Base-by-base conservation (phyloP, 2,888 invertebrate genomes). In the Clusia tigrina region DNA sequence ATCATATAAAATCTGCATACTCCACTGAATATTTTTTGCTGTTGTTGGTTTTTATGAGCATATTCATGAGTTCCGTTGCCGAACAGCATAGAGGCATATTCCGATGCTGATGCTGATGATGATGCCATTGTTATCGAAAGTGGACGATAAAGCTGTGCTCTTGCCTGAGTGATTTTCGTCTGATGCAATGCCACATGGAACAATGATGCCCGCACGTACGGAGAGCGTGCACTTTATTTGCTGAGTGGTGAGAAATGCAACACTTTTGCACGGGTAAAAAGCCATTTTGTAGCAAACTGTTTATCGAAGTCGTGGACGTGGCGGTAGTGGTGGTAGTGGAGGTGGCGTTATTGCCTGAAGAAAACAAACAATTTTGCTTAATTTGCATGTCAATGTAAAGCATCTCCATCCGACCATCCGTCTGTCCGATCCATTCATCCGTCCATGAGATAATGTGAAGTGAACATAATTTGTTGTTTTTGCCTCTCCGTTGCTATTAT, bases 351-450 rank as follows among this genome's bases (percentile, higher is more conserved):
- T n/a, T n/a, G n/a, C n/a, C n/a, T n/a, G n/a, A n/a, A n/a, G n/a
- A n/a, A 48, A 20, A 18, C 18, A 3, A 12, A 3, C 42, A 12
- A 12, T 48, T 48, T 48, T 48, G 48, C 48, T 48, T 22, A 48
- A 48, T 48, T 48, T 48, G 22, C 48, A 20, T 48, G 48, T 48
- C 48, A 48, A 22, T 22, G 48, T 20, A 22, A 48, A 48, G n/a
- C 18, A 5, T n/a, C n/a, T n/a, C n/a, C n/a, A n/a, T n/a, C n/a
- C n/a, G n/a, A n/a, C n/a, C n/a, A n/a, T n/a, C n/a, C n/a, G n/a
- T n/a, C n/a, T n/a, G n/a, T n/a, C n/a, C n/a, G n/a, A n/a, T n/a
- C n/a, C n/a, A n/a, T n/a, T n/a, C n/a, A n/a, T 48, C 20, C 48
- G 6, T 22, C 2, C 20, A 15, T 12, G 9, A 15, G 6, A n/a